Conservation (phyloP, 2,888 invertebrate genomes). For the Cephalotes varians region DNA sequence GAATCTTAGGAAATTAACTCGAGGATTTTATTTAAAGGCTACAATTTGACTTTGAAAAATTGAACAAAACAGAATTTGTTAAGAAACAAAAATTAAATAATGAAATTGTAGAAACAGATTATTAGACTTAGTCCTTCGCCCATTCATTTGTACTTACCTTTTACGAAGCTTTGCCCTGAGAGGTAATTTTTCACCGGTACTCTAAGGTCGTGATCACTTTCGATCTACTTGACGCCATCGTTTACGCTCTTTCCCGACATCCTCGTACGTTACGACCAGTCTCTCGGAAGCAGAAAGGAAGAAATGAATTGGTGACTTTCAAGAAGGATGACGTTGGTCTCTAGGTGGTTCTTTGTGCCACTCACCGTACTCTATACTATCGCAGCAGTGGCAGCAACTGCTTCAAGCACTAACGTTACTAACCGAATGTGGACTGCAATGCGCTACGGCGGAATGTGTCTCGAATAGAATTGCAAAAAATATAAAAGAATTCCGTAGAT, state of each 20-base stretch:
- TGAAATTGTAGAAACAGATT: constrained; percentile 6
- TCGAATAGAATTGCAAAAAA: constrained; percentile 4
- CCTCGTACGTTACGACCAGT: constrained; percentile 25
- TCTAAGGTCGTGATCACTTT: constrained; percentile 43
- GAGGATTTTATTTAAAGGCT: not conserved
- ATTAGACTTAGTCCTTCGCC: not conserved
- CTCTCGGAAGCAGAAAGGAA: constrained; percentile 32
- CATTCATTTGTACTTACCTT: constrained; percentile 48
- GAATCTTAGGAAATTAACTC: not conserved
- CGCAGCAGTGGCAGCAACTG: not conserved
- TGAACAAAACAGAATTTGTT: not conserved
- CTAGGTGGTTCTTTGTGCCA: constrained; percentile 1
- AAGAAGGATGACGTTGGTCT: constrained; percentile 24
- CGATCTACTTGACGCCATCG: constrained; percentile 41
- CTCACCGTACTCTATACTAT: not conserved
- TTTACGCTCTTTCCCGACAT: constrained; percentile 31
- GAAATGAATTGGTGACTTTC: constrained; percentile 49
- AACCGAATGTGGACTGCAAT: not conserved
- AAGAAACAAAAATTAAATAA: constrained; percentile 1
- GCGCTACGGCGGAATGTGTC: not conserved
- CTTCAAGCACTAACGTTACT: constrained; percentile 4
- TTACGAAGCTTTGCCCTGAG: not conserved
- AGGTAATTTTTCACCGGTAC: constrained; percentile 31
- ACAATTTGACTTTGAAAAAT: not conserved
- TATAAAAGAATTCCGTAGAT: not conserved